Evolutionary conservation across 2,888 invertebrate genomes (phyloP), one percentile per base, ranked within the genome.

Genomic region (Sclerodermus sp.): DNA sequence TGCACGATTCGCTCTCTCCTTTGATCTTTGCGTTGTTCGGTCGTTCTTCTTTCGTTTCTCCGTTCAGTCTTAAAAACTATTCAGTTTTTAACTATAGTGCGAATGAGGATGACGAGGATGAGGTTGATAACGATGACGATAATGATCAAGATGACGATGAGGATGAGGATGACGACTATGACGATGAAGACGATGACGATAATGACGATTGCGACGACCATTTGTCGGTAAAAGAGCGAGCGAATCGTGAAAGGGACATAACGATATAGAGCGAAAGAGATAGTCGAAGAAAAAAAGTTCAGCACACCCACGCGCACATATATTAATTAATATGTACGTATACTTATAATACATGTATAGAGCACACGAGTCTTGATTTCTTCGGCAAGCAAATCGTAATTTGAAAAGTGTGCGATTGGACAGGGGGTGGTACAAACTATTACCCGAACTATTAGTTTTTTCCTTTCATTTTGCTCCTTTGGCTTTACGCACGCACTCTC

Each of bases 271-370:
- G 58, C 54, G 56, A 58, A 23, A 58, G 56, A 63, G 62, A 61
- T 53, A 58, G 51, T 58, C 43, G 37, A 49, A 64, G 52, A 58
- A 64, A 64, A 58, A 56, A 64, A 48, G 55, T 51, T 63, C 60
- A 64, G 62, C 64, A 63, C 62, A 63, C 57, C 54, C 62, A 63
- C 62, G 64, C 64, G 64, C 61, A 64, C 53, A 51, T 63, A 63
- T 61, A 62, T 62, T 57, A 62, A 62, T 62, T n/a, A n/a, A 54
- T 63, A 60, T 55, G 57, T 58, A 60, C 23, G 23, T 23, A 23
- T 45, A 54, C 48, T 8, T 23, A 23, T 23, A 23, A 51, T 58
- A 57, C 55, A 60, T 56, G 56, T 53, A 47, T 56, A 55, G 55
- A 60, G 50, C 54, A 53, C 55, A 56, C 58, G 55, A 63, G 58